Evolutionary conservation across 2,888 invertebrate species (phyloP).

Genomic region (Anodontia alba): DNA sequence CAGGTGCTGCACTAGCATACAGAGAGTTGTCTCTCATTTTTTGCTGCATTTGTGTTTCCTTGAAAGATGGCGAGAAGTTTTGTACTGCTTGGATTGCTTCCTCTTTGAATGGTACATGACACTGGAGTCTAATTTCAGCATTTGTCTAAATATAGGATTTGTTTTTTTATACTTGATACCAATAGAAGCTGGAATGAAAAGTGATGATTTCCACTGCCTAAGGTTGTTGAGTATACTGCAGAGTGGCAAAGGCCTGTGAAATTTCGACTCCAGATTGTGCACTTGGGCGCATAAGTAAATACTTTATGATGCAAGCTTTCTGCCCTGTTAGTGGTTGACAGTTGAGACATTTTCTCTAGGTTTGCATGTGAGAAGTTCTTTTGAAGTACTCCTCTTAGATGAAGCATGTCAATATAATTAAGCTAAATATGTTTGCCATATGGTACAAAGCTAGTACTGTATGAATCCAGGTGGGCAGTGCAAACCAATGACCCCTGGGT

Average conservation of each 20-base stretch:
- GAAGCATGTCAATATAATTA: too few relatives aligned
- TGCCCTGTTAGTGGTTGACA: not conserved
- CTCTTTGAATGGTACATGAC: not conserved
- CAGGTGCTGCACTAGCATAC: not conserved
- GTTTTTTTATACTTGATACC: conserved; percentile 6
- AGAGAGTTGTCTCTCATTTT: not conserved
- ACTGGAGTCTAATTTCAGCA: not conserved
- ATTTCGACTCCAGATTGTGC: conserved; percentile 28
- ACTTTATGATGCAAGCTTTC: not conserved
- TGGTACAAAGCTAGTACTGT: too few relatives aligned
- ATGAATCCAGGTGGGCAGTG: too few relatives aligned
- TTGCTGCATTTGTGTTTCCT: not conserved
- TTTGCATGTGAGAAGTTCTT: too few relatives aligned
- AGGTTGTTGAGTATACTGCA: conserved; percentile 12
- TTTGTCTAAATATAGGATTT: conserved; percentile 9
- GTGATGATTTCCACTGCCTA: conserved; percentile 24
- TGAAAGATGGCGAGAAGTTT: not conserved
- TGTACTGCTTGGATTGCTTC: conserved; percentile 5
- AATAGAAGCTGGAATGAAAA: not conserved
- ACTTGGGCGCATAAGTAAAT: conserved; percentile 31
- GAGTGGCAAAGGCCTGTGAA: conserved; percentile 13
- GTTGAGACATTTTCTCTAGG: too few relatives aligned
- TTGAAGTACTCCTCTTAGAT: too few relatives aligned
- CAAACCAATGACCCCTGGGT: too few relatives aligned
- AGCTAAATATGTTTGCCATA: too few relatives aligned